These are phyloP conservation scores for Gila robusta DNA, from an alignment of 2,797 vertebrate genomes.

Conservation along the genomic window DNA sequence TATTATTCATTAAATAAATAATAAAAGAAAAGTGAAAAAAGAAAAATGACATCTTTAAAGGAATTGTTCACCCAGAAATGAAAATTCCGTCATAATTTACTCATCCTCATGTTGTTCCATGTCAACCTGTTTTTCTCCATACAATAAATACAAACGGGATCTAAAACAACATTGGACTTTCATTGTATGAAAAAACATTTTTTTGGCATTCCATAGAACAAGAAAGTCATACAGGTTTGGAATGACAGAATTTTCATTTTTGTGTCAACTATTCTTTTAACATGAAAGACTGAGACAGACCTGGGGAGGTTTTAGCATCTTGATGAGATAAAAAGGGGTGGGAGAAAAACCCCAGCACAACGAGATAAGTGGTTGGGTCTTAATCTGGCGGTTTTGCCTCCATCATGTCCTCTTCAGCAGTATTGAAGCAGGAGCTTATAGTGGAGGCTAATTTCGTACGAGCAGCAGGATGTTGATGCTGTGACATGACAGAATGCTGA, in stretches of 20 bases:
- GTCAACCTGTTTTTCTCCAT: neutral
- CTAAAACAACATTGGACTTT: neutral
- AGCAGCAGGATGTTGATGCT: conserved; percentile 66
- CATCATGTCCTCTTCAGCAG: conserved; percentile 65
- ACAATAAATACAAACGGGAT: neutral
- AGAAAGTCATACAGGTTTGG: neutral
- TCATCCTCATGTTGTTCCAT: neutral
- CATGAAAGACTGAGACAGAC: conserved; percentile 6
- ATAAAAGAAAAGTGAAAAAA: neutral
- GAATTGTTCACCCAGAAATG: neutral
- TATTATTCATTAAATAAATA: conserved; percentile 18
- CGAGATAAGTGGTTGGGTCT: conserved; percentile 18
- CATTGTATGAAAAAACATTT: neutral
- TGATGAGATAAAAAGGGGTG: neutral
- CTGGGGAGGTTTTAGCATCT: neutral
- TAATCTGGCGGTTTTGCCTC: conserved; percentile 53
- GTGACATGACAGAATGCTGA: conserved; percentile 70
- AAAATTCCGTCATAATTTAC: neutral
- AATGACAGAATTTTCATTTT: neutral
- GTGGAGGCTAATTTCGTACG: conserved; percentile 61
- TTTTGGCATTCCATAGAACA: neutral
- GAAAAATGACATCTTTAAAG: neutral
- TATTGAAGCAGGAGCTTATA: conserved; percentile 63
- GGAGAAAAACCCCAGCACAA: conserved; percentile 1
- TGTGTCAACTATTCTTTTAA: neutral